Base-by-base conservation (phyloP, 2,113 vertebrate species). In the Fukomys damarensis region DNA sequence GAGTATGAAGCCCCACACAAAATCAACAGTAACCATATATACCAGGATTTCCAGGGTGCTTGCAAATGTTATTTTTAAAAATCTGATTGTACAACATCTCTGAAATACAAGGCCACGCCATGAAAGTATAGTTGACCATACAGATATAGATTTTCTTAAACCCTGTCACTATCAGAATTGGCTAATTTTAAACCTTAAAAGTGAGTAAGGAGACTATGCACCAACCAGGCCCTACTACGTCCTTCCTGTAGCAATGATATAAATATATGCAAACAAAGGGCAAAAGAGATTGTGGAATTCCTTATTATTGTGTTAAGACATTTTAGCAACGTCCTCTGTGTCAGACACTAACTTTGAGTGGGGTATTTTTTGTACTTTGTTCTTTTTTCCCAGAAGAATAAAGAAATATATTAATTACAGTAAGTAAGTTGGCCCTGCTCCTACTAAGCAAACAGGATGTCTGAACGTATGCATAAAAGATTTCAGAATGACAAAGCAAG, bases 401-500 rank as follows among this genome's bases (percentile, higher is more conserved):
- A 77, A 92, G 41, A 94, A 95, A 52, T 46, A 28, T 5, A n/a
- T 70, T 46, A 92, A 83, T 97, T 93, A 91, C 35, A 59, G 94
- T 94, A 96, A 95, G 38, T 94, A 96, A 95, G 12, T 54, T 91
- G 80, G 17, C 66, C 30, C 41, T 87, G 32, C 52, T 86, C 87
- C 56, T 35, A 61, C 26, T 79, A 76, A 95, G 49, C 30, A 95
- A 96, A 87, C 65, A 95, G 89, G 80, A 97, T 95, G 89, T 89
- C 61, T 89, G 63, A 89, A 72, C 2, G 3, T 30, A 80, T 20
- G 17, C 70, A 87, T 86, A 92, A 94, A 84, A 74, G 59, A 74
- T 81, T 96, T 93, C 91, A 94, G 91, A 95, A 97, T 96, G 93
- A 95, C 83, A 66, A 41, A 20, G 66, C 41, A 79, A 95, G 74